These are phyloP conservation scores for Leptopilina syphax DNA, from an alignment of 2,888 invertebrate species.

Conservation along the genomic window DNA sequence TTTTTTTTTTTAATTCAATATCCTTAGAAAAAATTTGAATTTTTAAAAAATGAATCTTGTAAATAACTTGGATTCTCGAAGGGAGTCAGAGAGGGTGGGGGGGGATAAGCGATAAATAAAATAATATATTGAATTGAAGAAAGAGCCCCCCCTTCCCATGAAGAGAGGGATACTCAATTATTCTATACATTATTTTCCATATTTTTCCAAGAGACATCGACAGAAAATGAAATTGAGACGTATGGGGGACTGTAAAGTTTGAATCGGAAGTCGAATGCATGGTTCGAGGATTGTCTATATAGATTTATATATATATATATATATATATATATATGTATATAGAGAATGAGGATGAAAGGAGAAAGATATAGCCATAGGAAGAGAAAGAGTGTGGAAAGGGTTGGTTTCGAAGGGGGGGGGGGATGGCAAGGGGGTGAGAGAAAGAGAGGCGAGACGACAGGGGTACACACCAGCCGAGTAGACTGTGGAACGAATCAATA, in stretches of 20 bases:
- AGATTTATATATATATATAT: background rate
- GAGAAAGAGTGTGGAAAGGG: constrained; percentile 38
- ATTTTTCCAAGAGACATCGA: constrained; percentile 51
- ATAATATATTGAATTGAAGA: background rate
- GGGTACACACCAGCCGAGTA: constrained; percentile 14
- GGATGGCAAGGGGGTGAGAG: too few species aligned
- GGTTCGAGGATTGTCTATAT: constrained; percentile 31
- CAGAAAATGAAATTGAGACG: constrained; percentile 62
- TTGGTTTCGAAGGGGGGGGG: background rate
- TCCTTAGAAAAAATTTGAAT: too few species aligned
- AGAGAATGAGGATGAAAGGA: constrained; percentile 14
- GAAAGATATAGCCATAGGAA: constrained; percentile 10
- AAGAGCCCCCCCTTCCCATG: background rate
- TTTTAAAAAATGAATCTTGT: too few species aligned
- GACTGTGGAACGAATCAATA: constrained; percentile 54
- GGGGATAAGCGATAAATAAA: too few species aligned
- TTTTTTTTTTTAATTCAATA: too few species aligned
- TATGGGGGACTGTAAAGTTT: constrained; percentile 61
- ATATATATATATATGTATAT: constrained; percentile 12
- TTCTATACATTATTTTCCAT: constrained; percentile 29
- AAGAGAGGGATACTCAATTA: background rate
- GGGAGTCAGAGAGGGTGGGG: too few species aligned
- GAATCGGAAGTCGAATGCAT: constrained; percentile 53
- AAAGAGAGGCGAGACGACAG: constrained; percentile 33
- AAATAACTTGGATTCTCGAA: too few species aligned